Conservation (phyloP, 2,113 vertebrate genomes). For the Engraulis encrasicolus region DNA sequence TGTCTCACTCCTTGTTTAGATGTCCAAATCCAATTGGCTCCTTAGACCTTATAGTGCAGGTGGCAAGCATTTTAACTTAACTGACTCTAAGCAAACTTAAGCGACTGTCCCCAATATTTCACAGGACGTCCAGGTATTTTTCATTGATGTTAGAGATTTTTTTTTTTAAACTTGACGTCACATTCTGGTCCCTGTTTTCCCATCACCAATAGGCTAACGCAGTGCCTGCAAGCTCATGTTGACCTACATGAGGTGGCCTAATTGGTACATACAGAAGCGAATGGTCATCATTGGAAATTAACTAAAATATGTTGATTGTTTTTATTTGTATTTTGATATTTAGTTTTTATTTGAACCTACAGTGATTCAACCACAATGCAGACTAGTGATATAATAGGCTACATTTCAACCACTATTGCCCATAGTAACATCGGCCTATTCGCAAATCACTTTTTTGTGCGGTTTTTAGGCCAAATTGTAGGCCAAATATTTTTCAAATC, state of each 20-base stretch:
- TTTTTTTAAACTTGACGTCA: background rate
- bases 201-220: constrained; percentile 2
- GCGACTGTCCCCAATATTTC: background rate
- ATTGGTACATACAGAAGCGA: background rate
- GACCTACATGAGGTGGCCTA: background rate
- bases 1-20: no score
- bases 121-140: background rate
- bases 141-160: background rate
- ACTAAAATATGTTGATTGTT: no score
- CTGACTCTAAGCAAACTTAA: background rate
- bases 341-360: no score
- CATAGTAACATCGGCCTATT: background rate
- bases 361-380: no score
- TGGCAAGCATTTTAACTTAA: background rate
- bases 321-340: background rate
- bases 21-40: no score
- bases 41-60: no score
- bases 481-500: background rate
- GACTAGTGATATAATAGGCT: no score
- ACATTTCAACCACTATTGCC: no score
- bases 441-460: background rate
- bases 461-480: background rate
- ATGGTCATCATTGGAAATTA: no score
- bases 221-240: background rate
- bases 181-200: background rate